These are phyloP conservation scores for Tenualosa ilisha DNA, from an alignment of 2,797 vertebrate species.

Conservation along the genomic window DNA sequence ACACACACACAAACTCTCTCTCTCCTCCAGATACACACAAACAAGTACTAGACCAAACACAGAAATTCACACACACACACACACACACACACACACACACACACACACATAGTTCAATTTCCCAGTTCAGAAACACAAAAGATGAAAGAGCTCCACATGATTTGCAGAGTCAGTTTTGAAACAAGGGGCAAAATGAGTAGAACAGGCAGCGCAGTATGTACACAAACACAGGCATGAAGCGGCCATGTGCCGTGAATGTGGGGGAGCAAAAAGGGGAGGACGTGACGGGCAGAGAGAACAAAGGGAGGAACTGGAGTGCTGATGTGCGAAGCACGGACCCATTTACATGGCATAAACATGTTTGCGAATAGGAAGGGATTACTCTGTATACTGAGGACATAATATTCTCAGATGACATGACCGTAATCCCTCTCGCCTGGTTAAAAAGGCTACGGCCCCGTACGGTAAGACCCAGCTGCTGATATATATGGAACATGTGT, in stretches of 20 bases:
- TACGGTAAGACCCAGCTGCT: background rate
- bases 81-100: too few relatives aligned
- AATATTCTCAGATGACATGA: slow-evolving; percentile 14
- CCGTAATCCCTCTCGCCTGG: background rate
- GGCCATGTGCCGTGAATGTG: background rate
- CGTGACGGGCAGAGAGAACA: background rate
- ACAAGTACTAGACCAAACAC: background rate
- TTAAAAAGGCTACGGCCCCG: background rate
- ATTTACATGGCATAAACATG: background rate
- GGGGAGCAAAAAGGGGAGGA: background rate
- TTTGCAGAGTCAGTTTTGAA: background rate
- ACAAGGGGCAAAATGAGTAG: background rate
- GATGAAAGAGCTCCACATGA: background rate
- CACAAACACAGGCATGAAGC: slow-evolving; percentile 4
- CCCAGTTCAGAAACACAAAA: background rate
- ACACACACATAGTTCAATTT: background rate
- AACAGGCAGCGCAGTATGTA: slow-evolving; percentile 6
- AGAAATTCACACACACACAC: too few relatives aligned
- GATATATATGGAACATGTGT: background rate
- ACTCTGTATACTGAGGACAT: background rate
- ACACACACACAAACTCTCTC: background rate
- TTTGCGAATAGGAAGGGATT: slow-evolving; percentile 22
- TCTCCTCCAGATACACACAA: background rate
- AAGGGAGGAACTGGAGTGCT: background rate
- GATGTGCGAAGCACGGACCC: background rate